Conservation (phyloP, 2,113 vertebrate species). For the Maccullochella peelii region DNA sequence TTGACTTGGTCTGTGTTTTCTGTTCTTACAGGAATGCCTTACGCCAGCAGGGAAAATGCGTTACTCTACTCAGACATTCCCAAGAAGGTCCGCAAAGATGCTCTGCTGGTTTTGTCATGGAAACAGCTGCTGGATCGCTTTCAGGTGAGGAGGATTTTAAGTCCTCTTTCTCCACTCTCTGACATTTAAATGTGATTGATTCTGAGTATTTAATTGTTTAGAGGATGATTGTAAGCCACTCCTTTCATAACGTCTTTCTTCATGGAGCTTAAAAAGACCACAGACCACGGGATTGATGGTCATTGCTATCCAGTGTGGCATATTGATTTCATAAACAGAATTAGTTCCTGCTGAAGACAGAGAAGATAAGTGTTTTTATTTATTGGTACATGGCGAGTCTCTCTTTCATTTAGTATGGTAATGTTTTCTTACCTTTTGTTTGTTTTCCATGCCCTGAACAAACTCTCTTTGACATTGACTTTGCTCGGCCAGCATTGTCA, state of each 20-base stretch:
- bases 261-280: background rate
- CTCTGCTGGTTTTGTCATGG: constrained; percentile 91
- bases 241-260: background rate
- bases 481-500: constrained; percentile 24
- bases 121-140: constrained; percentile 95
- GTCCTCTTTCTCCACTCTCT: background rate
- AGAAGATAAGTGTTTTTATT: background rate
- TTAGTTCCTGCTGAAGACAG: background rate
- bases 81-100: constrained; percentile 93
- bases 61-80: constrained; percentile 97
- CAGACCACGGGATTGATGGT: background rate
- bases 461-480: constrained; percentile 40
- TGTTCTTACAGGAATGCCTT: constrained; percentile 90
- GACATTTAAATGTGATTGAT: background rate
- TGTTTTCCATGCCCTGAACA: constrained; percentile 28
- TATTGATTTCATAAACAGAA: background rate
- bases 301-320: background rate
- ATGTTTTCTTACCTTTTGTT: constrained; percentile 13
- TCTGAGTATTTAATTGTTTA: background rate
- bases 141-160: constrained; percentile 83
- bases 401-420: constrained; percentile 6
- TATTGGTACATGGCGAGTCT: background rate
- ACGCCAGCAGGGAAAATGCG: constrained; percentile 93
- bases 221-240: background rate
- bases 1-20: background rate